A percentile compares a stretch with the other conserved stretches of the same genome.
Conservation (phyloP, 2,113 vertebrate genomes). For the Nibea albiflora region DNA sequence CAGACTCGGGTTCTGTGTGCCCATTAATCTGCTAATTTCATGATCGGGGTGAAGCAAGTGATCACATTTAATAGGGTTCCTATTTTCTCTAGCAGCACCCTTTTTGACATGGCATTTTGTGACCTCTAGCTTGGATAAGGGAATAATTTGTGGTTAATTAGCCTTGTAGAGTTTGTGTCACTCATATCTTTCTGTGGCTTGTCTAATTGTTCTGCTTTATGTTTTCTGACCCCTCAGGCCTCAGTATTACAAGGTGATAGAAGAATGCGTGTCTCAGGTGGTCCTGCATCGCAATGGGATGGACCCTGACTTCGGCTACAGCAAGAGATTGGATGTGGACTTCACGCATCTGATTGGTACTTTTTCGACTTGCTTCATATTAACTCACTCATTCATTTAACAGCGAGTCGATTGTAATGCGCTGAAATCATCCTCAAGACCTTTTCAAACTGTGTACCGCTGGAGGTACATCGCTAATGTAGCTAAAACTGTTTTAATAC, state of each 20-base stretch:
- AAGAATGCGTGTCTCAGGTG: slow-evolving; percentile 95
- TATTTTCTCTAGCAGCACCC: slow-evolving; percentile 64
- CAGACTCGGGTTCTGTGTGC: slow-evolving; percentile 45
- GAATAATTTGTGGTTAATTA: slow-evolving; percentile 79
- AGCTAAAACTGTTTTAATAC: slow-evolving; percentile 51
- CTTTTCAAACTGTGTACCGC: not conserved
- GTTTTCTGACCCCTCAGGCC: slow-evolving; percentile 83
- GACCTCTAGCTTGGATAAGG: slow-evolving; percentile 75
- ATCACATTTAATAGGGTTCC: slow-evolving; percentile 75
- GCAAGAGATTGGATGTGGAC: slow-evolving; percentile 92
- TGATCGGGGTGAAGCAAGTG: slow-evolving; percentile 75
- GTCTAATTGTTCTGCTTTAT: slow-evolving; percentile 71
- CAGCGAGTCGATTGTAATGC: not conserved
- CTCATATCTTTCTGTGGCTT: slow-evolving; percentile 59
- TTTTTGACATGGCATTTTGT: slow-evolving; percentile 76
- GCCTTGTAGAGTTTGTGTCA: slow-evolving; percentile 71
- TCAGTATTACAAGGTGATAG: slow-evolving; percentile 98
- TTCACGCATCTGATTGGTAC: slow-evolving; percentile 93
- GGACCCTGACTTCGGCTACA: slow-evolving; percentile 96
- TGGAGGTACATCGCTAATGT: slow-evolving; percentile 23
- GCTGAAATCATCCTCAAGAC: not conserved
- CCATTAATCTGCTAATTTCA: slow-evolving; percentile 80
- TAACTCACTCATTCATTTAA: not conserved
- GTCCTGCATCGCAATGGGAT: slow-evolving; percentile 93
- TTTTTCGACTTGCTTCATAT: slow-evolving; percentile 24